Conservation (phyloP, 1,140 invertebrate species). For the Sarcophaga peregrina region DNA sequence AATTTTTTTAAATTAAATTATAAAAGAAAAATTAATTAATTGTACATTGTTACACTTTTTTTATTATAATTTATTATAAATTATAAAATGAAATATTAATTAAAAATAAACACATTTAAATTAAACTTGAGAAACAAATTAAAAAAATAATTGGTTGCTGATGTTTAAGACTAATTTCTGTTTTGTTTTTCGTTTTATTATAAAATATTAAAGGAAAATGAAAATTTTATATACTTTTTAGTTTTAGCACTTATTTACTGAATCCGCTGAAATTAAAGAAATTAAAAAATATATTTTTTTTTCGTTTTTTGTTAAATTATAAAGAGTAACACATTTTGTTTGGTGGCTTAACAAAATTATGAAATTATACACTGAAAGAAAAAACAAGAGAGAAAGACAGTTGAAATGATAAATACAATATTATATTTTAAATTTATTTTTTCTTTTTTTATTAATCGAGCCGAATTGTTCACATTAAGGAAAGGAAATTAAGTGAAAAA, state of each 20-base stretch:
- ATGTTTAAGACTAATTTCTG: neutral
- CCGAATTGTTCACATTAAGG: neutral
- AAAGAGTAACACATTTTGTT: neutral
- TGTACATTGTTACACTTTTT: conserved; percentile 1
- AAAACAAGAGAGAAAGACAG: conserved; percentile 59
- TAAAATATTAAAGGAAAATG: neutral
- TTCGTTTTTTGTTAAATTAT: neutral
- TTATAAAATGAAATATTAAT: neutral
- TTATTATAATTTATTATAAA: neutral
- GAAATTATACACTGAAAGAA: conserved; percentile 49
- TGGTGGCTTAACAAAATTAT: conserved; percentile 54
- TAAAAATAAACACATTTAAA: conserved; percentile 11
- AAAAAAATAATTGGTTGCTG: neutral
- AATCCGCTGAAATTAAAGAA: conserved; percentile 6
- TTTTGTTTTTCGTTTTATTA: neutral
- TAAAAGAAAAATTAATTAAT: too few relatives aligned
- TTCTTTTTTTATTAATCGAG: neutral
- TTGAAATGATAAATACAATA: conserved; percentile 34
- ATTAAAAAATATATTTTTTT: neutral
- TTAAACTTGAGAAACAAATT: neutral
- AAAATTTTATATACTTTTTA: neutral
- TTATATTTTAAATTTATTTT: too few relatives aligned
- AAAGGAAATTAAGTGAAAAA: neutral
- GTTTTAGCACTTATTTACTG: conserved; percentile 17
- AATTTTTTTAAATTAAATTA: too few relatives aligned